phyloP scores from a whole-genome alignment of 2,797 vertebrate genomes.

The Rhinoraja longicauda region DNA sequence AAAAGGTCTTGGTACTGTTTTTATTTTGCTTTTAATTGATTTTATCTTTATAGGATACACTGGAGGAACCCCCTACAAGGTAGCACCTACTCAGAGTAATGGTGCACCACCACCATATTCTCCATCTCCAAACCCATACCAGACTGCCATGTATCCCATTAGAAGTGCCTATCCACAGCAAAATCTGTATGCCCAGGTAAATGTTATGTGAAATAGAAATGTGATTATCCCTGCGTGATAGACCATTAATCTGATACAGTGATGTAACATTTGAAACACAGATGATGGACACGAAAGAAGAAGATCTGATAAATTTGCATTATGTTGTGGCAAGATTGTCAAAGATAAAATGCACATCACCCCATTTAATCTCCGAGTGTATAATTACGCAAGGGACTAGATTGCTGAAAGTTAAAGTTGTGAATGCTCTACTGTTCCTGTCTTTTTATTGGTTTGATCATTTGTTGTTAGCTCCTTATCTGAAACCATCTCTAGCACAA shows the following conservation, averaged over 20 bases:
- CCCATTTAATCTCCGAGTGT: neutral
- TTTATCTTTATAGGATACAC: constrained; percentile 75
- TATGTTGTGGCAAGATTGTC: too few species aligned
- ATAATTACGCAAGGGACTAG: neutral
- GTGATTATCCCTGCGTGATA: neutral
- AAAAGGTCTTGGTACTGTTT: neutral
- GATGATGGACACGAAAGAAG: too few species aligned
- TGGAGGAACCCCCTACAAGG: constrained; percentile 90
- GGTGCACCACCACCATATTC: constrained; percentile 94
- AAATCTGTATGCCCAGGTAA: constrained; percentile 95
- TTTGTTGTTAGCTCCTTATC: neutral
- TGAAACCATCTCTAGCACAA: neutral
- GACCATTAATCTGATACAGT: neutral
- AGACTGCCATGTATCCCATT: constrained; percentile 96
- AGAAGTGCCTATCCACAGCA: constrained; percentile 99
- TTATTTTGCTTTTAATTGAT: neutral
- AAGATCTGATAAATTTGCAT: neutral
- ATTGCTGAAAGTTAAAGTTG: neutral
- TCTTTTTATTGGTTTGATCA: neutral
- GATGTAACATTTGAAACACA: too few species aligned
- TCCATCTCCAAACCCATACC: constrained; percentile 87
- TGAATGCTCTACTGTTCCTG: neutral
- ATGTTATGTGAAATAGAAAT: constrained; percentile 39
- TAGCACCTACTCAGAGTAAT: constrained; percentile 89
- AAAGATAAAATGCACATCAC: neutral